These are phyloP conservation scores for Hormaphis cornu DNA, from an alignment of 1,140 invertebrate genomes.

Conservation along the genomic window DNA sequence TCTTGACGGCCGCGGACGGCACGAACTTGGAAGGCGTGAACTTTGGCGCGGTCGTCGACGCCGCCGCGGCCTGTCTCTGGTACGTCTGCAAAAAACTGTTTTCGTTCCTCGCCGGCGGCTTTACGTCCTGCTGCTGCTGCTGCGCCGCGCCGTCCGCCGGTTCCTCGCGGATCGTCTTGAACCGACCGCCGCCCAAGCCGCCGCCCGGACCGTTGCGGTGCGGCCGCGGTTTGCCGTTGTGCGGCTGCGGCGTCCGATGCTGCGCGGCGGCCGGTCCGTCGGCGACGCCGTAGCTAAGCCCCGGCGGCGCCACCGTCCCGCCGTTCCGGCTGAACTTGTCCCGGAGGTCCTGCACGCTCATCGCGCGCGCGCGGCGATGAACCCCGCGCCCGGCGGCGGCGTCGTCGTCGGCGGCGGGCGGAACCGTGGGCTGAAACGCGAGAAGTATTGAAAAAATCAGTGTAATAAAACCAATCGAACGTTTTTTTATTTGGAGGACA, in stretches of 20 bases:
- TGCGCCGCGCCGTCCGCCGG: not conserved
- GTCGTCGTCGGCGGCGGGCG: too few relatives aligned
- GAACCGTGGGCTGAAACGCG: too few relatives aligned
- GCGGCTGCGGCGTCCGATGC: conserved; percentile 14
- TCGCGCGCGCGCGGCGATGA: too few relatives aligned
- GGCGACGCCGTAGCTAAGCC: conserved; percentile 10
- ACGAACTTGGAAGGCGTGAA: not conserved
- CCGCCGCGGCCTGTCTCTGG: not conserved
- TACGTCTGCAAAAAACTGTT: conserved; percentile 18
- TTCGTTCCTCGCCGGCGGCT: not conserved
- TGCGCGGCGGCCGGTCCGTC: too few relatives aligned
- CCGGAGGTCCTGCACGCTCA: conserved; percentile 35
- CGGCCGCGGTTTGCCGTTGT: not conserved
- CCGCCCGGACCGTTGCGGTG: not conserved
- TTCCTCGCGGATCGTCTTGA: conserved; percentile 1
- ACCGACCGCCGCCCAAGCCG: not conserved
- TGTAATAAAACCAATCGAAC: too few relatives aligned
- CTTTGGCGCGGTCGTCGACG: not conserved
- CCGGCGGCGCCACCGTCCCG: conserved; percentile 13
- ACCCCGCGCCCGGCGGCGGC: too few relatives aligned
- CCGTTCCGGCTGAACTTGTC: conserved; percentile 31
- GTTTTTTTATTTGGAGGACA: too few relatives aligned
- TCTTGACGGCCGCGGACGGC: not conserved
- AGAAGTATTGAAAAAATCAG: too few relatives aligned
- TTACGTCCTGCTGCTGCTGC: too few relatives aligned